Evolutionary conservation across 2,113 vertebrate species (phyloP), one percentile per base, ranked within the genome.

Genomic region (Dromaius novaehollandiae): DNA sequence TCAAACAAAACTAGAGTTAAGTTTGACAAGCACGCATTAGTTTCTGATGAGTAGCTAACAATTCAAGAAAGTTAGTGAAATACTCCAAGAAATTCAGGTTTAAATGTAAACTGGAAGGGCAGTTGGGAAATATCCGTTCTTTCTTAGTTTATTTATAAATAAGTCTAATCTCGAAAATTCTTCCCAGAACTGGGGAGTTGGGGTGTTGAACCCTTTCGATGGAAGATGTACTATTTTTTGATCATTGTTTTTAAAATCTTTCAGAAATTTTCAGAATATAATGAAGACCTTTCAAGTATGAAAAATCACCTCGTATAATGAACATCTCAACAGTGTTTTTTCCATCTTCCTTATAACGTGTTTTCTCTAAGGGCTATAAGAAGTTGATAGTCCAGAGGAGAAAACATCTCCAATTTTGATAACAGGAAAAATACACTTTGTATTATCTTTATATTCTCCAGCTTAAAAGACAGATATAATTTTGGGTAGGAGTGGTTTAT

Each of bases 301-400:
- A 26, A 88, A 50, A 9, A 80, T 65, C 26, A 40, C 34, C 36
- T 84, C 8, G 44, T 70, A 0, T 6, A 18, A 8, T 13, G 55
- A 24, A 42, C 18, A 60, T 51, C 30, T 61, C 30, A 5, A 56
- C 19, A 42, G 64, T 18, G n/a, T 12, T 42, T 82, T 66, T 44
- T 70, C 15, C 13, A 2, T 48, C 6, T 11, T 70, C 69, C 20
- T 46, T 88, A 2, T 2, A 48, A 4, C 5, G 3, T 1, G 1
- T 60, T 88, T 93, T 64, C 32, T 88, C 1, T 1, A 80, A 50
- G 34, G 25, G 1, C 8, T 48, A 0, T n/a, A 7, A 34, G 14
- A 66, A 56, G 11, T 22, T 64, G 21, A 32, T 32, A 71, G 30
- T 32, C 9, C 22, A 51, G 64, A 78, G 50, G 26, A 78, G 5